Evolutionary conservation across 2,888 invertebrate genomes (phyloP).

Genomic region (Nomada fucata): DNA sequence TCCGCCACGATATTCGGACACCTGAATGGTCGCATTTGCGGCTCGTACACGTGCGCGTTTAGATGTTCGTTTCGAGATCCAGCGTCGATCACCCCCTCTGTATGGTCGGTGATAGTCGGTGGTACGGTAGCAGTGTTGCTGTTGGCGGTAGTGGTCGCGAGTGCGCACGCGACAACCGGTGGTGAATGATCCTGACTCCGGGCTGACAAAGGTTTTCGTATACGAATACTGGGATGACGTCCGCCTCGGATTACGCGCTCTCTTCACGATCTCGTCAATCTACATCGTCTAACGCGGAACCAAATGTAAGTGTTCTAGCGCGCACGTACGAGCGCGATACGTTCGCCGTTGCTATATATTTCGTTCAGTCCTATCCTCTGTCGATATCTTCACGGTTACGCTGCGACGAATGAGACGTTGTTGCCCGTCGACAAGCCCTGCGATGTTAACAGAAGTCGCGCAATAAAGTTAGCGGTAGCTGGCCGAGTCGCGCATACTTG

Average conservation of each 20-base stretch:
- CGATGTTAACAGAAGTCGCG: neutral
- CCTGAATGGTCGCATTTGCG: conserved; percentile 47
- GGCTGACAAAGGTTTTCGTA: conserved; percentile 69
- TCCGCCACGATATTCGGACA: conserved; percentile 67
- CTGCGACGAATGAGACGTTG: neutral
- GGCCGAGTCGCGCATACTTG: conserved; percentile 13
- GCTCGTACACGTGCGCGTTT: conserved; percentile 37
- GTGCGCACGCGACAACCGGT: conserved; percentile 68
- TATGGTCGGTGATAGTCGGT: conserved; percentile 9
- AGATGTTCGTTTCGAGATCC: conserved; percentile 2
- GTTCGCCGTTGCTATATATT: neutral
- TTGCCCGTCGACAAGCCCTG: neutral
- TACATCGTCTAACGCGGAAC: conserved; percentile 75
- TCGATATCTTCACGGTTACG: conserved; percentile 1
- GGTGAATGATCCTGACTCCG: conserved; percentile 72
- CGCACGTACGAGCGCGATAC: conserved; percentile 14
- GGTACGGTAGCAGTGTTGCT: conserved; percentile 43
- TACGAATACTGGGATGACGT: conserved; percentile 75
- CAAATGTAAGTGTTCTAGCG: conserved; percentile 74
- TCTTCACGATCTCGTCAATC: conserved; percentile 73
- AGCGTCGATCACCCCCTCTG: conserved; percentile 11
- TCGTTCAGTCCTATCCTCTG: neutral
- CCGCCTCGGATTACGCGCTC: conserved; percentile 75
- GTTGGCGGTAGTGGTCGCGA: conserved; percentile 64
- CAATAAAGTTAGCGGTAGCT: conserved; percentile 10